Evolutionary conservation across 2,113 vertebrate genomes (phyloP).

Genomic region (Chascanopsetta lugubris): DNA sequence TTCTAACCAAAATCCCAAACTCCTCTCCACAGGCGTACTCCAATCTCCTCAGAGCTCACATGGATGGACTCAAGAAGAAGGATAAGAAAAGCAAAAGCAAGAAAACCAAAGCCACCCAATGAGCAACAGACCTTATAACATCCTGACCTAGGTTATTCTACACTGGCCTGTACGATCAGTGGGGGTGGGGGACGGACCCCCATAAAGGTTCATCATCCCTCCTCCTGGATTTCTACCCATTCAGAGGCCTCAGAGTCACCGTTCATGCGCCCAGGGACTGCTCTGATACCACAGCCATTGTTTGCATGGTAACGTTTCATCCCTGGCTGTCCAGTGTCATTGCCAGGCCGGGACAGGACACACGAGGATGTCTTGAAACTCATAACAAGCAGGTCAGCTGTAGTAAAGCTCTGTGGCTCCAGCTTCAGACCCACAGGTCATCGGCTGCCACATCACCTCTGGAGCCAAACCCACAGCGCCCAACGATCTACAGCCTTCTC

Average conservation of each 20-base stretch:
- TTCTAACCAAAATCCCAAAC: background rate
- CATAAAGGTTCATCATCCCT: constrained; percentile 10
- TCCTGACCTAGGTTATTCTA: constrained; percentile 28
- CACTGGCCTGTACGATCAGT: constrained; percentile 45
- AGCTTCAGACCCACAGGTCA: constrained; percentile 22
- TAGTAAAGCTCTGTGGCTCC: constrained; percentile 18
- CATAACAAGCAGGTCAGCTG: constrained; percentile 23
- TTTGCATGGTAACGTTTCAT: constrained; percentile 55
- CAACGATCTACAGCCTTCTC: constrained; percentile 31
- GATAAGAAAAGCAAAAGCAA: constrained; percentile 99
- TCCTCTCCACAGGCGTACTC: constrained; percentile 88
- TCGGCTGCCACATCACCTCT: constrained; percentile 11
- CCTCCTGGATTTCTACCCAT: constrained; percentile 5
- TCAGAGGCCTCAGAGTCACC: constrained; percentile 37
- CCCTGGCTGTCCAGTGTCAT: constrained; percentile 48
- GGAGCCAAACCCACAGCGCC: constrained; percentile 26
- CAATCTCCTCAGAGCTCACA: constrained; percentile 95
- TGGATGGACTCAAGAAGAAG: constrained; percentile 99
- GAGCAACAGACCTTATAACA: constrained; percentile 71
- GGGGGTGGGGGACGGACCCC: constrained; percentile 26
- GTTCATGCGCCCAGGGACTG: constrained; percentile 47
- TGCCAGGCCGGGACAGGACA: constrained; percentile 38
- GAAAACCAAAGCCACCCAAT: constrained; percentile 96
- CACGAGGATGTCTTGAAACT: constrained; percentile 37
- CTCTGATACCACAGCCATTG: constrained; percentile 53